phyloP scores from a whole-genome alignment of 2,888 invertebrate genomes.

The Scrobipalpa atriplicella region DNA sequence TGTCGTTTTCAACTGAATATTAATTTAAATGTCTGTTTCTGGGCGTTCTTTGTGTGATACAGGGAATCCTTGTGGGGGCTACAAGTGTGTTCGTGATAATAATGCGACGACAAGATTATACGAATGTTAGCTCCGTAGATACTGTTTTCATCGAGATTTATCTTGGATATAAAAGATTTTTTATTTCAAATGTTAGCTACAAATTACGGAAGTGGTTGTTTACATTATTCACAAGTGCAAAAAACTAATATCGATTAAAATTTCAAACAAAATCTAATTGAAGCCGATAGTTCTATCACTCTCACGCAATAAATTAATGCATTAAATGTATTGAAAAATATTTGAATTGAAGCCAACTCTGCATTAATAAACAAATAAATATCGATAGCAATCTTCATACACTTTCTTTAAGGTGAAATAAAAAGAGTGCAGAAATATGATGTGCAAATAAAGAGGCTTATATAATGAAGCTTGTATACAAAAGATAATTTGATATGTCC shows the following conservation, averaged over 20 bases:
- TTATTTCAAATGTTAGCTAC: no score
- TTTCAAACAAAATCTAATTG: conserved; percentile 31
- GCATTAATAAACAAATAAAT: conserved; percentile 53
- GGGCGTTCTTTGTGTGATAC: no score
- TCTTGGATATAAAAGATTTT: no score
- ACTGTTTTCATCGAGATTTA: no score
- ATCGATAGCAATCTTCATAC: conserved; percentile 61
- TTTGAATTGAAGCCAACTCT: conserved; percentile 59
- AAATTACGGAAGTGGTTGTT: neutral
- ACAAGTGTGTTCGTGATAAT: no score
- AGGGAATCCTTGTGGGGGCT: no score
- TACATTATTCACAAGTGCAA: neutral
- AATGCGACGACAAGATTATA: no score
- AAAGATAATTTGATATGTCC: no score
- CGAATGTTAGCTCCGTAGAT: no score
- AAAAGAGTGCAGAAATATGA: conserved; percentile 31
- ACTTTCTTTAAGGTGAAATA: conserved; percentile 51
- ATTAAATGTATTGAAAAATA: conserved; percentile 64
- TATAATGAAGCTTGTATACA: no score
- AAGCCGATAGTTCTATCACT: conserved; percentile 43
- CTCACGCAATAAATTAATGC: conserved; percentile 45
- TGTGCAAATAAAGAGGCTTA: neutral
- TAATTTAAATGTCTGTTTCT: no score
- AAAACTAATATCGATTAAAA: neutral
- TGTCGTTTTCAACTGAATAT: no score